phyloP scores from a whole-genome alignment of 2,113 vertebrate genomes.

The Cavia porcellus region DNA sequence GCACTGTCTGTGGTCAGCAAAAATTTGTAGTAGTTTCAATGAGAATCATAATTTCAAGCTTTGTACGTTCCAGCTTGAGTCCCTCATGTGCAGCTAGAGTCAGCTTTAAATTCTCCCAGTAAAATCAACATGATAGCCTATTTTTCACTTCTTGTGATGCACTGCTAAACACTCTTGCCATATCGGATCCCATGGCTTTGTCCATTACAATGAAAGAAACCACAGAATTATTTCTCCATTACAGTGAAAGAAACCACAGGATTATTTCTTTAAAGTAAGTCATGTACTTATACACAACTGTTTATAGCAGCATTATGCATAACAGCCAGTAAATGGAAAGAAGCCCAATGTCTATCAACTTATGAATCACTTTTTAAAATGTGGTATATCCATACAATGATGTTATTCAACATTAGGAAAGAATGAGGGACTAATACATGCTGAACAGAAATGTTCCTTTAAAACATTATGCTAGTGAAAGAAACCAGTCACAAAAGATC shows the following conservation, averaged over 20 bases:
- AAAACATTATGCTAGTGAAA: conserved; percentile 6
- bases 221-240: conserved; percentile 56
- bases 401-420: neutral
- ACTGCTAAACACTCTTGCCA: conserved; percentile 5
- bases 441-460: neutral
- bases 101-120: conserved; percentile 56
- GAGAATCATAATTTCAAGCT: conserved; percentile 63
- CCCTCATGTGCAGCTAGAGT: conserved; percentile 52
- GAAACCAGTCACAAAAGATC: neutral
- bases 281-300: neutral
- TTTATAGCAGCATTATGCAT: neutral
- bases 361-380: conserved; percentile 15
- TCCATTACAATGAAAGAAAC: conserved; percentile 60
- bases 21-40: neutral
- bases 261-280: conserved; percentile 55
- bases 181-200: neutral
- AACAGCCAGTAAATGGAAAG: neutral
- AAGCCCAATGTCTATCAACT: neutral
- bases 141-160: conserved; percentile 53
- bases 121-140: conserved; percentile 66
- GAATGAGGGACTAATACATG: neutral
- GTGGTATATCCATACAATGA: neutral
- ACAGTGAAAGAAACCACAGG: too few relatives aligned
- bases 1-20: conserved; percentile 63
- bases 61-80: conserved; percentile 25